phyloP scores from a whole-genome alignment of 2,797 vertebrate species.

The Pempheris klunzingeri region DNA sequence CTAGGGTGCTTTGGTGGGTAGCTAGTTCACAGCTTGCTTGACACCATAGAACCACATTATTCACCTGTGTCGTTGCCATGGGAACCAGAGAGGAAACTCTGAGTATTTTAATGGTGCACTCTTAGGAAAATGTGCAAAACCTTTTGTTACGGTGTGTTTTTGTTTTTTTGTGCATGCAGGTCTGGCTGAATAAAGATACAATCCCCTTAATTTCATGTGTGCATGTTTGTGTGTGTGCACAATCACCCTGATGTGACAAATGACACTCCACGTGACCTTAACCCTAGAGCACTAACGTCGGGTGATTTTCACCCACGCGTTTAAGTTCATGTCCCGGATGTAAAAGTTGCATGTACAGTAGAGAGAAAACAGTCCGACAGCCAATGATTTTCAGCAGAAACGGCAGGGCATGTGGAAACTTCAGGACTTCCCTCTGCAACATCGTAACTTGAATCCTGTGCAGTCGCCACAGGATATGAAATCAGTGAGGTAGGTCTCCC shows the following conservation, averaged over 20 bases:
- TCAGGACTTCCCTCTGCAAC: slow-evolving; percentile 62
- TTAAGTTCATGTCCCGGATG: neutral
- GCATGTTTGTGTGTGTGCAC: slow-evolving; percentile 6
- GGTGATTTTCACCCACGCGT: too few relatives aligned
- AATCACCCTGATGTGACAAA: slow-evolving; percentile 15
- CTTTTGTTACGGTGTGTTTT: slow-evolving; percentile 8
- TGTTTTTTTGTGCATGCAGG: slow-evolving; percentile 28
- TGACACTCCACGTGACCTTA: slow-evolving; percentile 35
- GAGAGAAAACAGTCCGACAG: neutral
- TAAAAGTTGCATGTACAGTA: neutral
- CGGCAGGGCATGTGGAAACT: slow-evolving; percentile 66
- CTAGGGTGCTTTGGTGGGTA: slow-evolving; percentile 23
- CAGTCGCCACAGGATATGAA: slow-evolving; percentile 74
- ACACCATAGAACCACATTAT: slow-evolving; percentile 34
- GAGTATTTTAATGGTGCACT: neutral
- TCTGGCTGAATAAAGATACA: slow-evolving; percentile 68
- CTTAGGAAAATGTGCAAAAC: slow-evolving; percentile 1
- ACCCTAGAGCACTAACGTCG: too few relatives aligned
- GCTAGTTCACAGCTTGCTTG: slow-evolving; percentile 29
- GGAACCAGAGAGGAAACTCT: slow-evolving; percentile 19
- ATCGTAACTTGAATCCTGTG: slow-evolving; percentile 55
- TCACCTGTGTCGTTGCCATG: neutral
- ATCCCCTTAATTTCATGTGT: slow-evolving; percentile 28
- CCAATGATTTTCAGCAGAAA: slow-evolving; percentile 26
- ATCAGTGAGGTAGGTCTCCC: slow-evolving; percentile 65